phyloP scores from a whole-genome alignment of 35 echinoderm and acorn worm genomes.

The Diadema setosum region DNA sequence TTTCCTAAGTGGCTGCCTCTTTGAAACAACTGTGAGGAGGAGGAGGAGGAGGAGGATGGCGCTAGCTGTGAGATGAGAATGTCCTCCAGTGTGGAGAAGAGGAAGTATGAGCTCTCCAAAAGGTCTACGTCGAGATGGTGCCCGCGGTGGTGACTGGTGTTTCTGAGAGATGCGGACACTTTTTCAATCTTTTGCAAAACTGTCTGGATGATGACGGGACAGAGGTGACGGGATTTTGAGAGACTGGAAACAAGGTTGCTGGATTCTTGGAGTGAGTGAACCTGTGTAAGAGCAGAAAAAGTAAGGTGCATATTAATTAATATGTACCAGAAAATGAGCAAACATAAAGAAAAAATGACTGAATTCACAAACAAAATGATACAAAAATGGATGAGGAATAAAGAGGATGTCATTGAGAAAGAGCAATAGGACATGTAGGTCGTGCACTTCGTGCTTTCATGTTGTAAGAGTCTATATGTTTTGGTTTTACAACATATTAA shows the following conservation, averaged over 20 bases:
- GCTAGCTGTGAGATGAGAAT: conserved; percentile 5
- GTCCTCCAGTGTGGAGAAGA: conserved; percentile 53
- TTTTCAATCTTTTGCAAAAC: conserved; percentile 12
- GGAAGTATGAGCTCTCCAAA: conserved; percentile 39
- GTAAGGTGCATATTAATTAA: no score
- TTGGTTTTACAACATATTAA: no score
- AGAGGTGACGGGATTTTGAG: neutral
- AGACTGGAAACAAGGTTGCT: neutral
- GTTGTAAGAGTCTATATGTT: no score
- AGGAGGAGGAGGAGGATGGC: neutral
- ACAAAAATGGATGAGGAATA: no score
- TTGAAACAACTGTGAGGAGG: neutral
- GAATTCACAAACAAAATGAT: neutral
- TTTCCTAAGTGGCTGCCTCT: neutral
- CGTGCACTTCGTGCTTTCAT: no score
- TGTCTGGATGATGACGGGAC: neutral
- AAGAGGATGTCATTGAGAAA: no score
- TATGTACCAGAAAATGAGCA: neutral
- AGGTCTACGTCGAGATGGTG: neutral
- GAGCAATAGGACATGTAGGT: no score
- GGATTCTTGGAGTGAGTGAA: neutral
- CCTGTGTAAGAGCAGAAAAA: conserved; percentile 9
- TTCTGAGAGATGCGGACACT: neutral
- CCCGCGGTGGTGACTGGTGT: neutral
- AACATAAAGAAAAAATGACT: neutral